These are phyloP conservation scores for Rhyacophila evoluta DNA, from an alignment of 2,888 invertebrate genomes.

Conservation along the genomic window DNA sequence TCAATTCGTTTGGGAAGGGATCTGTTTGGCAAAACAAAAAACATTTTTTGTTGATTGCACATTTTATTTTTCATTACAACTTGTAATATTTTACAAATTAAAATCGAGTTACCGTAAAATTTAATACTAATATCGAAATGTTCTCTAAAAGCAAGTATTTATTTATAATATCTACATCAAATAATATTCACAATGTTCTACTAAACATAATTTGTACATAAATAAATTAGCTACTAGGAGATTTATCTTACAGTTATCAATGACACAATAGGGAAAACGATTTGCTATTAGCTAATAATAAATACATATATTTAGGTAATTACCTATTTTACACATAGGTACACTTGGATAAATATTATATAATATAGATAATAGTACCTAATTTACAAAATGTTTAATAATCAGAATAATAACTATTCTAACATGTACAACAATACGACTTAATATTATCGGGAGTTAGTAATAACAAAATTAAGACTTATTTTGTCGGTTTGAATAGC, in stretches of 20 bases:
- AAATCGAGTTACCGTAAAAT: constrained; percentile 41
- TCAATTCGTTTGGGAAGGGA: neutral
- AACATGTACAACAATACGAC: no score
- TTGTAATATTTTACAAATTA: constrained; percentile 50
- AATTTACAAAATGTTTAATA: no score
- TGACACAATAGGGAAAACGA: constrained; percentile 34
- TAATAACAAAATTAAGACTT: no score
- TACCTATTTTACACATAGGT: no score
- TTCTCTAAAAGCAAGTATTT: constrained; percentile 45
- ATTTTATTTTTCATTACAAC: constrained; percentile 43
- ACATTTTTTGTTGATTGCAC: constrained; percentile 38
- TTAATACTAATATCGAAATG: constrained; percentile 41
- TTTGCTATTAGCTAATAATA: neutral
- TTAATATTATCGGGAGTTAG: no score
- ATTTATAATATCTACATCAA: constrained; percentile 39
- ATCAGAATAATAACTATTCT: no score
- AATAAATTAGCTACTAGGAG: constrained; percentile 47
- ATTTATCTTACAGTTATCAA: constrained; percentile 36
- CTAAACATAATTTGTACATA: constrained; percentile 50
- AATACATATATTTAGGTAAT: neutral
- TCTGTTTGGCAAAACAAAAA: neutral
- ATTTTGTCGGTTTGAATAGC: no score
- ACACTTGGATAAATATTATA: no score
- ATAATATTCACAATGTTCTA: constrained; percentile 29
- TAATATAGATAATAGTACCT: no score